Percentiles rank a stretch among this genome's conserved stretches.
Conservation (phyloP, 1,140 invertebrate species). For the Tigriopus japonicus region DNA sequence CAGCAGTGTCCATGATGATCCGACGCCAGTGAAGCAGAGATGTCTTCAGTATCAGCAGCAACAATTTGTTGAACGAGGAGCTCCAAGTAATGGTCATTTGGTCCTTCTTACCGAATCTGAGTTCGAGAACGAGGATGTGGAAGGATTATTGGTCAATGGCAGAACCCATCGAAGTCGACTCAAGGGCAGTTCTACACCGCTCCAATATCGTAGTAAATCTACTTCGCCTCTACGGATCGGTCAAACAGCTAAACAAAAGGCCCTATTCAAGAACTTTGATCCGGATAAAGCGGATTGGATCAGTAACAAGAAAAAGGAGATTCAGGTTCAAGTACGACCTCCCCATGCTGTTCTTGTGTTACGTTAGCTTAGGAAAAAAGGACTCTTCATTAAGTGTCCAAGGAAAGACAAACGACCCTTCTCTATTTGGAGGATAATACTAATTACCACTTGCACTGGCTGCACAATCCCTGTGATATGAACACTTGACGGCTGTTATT, state of each 20-base stretch:
- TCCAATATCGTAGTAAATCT: background rate
- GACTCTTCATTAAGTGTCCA: too few relatives aligned
- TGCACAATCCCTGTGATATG: too few relatives aligned
- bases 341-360: too few relatives aligned
- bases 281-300: slow-evolving; percentile 1
- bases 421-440: too few relatives aligned
- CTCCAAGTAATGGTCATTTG: background rate
- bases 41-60: background rate
- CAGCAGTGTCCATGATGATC: background rate
- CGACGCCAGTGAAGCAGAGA: background rate
- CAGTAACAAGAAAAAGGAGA: background rate
- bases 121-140: background rate
- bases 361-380: too few relatives aligned
- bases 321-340: too few relatives aligned
- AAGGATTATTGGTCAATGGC: too few relatives aligned
- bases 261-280: slow-evolving; percentile 4
- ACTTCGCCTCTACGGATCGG: background rate
- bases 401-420: too few relatives aligned
- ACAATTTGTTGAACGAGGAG: background rate
- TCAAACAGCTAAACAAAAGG: background rate
- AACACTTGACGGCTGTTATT: too few relatives aligned
- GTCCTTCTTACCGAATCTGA: background rate
- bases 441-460: too few relatives aligned
- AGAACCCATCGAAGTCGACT: background rate
- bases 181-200: background rate